These are phyloP conservation scores for Strigamia transsilvanica DNA, from an alignment of 2,888 invertebrate species.

Conservation along the genomic window DNA sequence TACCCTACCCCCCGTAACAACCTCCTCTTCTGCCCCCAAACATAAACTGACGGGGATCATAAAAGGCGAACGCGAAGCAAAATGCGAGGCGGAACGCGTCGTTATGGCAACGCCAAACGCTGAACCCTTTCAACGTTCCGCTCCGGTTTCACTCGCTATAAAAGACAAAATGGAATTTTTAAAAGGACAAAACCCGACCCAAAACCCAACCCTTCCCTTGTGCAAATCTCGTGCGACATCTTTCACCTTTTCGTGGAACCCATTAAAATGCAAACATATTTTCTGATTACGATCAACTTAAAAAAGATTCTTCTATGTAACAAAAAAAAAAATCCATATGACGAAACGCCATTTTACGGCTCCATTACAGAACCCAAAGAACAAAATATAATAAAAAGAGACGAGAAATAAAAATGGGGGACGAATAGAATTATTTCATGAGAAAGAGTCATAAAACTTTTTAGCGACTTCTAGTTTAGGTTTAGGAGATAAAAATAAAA, in stretches of 20 bases:
- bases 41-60: conserved; percentile 47
- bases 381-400: conserved; percentile 49
- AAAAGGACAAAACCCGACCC: conserved; percentile 48
- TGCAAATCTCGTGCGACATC: conserved; percentile 47
- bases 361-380: conserved; percentile 49
- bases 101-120: conserved; percentile 42
- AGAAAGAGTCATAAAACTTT: conserved; percentile 44
- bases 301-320: conserved; percentile 43
- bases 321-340: conserved; percentile 45
- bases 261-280: conserved; percentile 47
- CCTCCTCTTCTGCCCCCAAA: conserved; percentile 39
- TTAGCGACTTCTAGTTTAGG: conserved; percentile 22
- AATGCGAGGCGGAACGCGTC: conserved; percentile 43
- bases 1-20: conserved; percentile 33
- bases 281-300: conserved; percentile 46
- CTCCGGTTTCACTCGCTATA: conserved; percentile 46
- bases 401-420: conserved; percentile 48
- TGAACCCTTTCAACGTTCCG: conserved; percentile 43
- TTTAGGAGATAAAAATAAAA: conserved; percentile 28
- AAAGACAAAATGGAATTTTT: conserved; percentile 49
- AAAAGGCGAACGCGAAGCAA: conserved; percentile 40
- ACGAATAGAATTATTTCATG: conserved; percentile 49
- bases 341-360: conserved; percentile 46
- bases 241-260: conserved; percentile 49
- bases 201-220: conserved; percentile 43